Evolutionary conservation across 2,113 vertebrate species (phyloP), one percentile per base, ranked within the genome.

Genomic region (Corythornis vintsioides): DNA sequence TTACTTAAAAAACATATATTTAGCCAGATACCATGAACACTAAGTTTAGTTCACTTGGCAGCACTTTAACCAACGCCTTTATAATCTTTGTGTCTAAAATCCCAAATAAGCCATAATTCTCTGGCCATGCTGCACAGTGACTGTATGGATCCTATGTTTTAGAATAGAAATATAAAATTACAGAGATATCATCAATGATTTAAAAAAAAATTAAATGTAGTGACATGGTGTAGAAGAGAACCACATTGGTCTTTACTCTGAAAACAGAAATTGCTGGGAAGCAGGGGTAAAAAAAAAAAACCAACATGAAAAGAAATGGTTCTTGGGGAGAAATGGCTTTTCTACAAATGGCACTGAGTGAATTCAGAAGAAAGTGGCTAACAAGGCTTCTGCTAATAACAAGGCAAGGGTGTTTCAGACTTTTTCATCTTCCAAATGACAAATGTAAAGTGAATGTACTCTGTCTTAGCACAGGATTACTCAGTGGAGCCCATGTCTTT

Each of bases 41-140:
- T 97, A 97, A 96, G 91, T 96, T 97, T 96, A 97, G 97, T 96
- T 96, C 80, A 85, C 80, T 97, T 97, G 94, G 95, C 96, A 96
- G 86, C 88, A 87, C 65, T 97, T 96, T 95, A 96, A 94, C 95
- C 93, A 93, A 52, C 1, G 28, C 82, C 95, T 96, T 92, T 87
- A 88, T 93, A 92, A 96, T 96, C 90, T 97, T 97, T 95, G 81
- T 96, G 88, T 97, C 97, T 97, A 95, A 97, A 97, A 90, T 96
- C 87, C 64, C 75, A 94, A 95, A 96, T 96, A 97, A 97, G 74
- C 93, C 97, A 83, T 97, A 97, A 97, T 97, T 97, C 96, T 85
- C 84, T 94, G 85, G 88, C 89, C 94, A 63, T 92, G 90, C 95
- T 96, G 95, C 91, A 86, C 59, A 88, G 92, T 76, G 88, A 96